A percentile compares a stretch with the other conserved stretches of the same genome.
phyloP scores from a whole-genome alignment of 2,888 invertebrate genomes.

The Dicyrtomina minuta region DNA sequence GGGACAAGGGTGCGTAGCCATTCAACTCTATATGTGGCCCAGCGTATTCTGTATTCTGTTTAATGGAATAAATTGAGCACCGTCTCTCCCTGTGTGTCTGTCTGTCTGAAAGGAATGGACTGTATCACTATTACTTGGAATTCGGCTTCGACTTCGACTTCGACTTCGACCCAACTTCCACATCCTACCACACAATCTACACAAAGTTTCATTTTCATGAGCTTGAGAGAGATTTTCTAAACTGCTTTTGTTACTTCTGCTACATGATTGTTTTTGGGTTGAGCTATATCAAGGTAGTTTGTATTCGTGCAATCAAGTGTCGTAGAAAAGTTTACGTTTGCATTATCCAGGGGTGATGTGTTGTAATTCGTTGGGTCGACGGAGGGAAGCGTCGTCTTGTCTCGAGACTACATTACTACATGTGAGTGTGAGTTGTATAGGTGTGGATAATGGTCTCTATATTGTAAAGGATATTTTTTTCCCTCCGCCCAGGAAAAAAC shows the following conservation, averaged over 20 bases:
- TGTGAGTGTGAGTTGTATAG: neutral
- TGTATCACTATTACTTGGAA: too few species aligned
- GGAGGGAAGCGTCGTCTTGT: neutral
- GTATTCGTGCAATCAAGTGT: constrained; percentile 18
- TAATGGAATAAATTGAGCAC: too few species aligned
- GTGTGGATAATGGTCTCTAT: constrained; percentile 17
- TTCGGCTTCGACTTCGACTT: too few species aligned
- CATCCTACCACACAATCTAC: neutral
- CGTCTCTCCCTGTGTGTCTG: too few species aligned
- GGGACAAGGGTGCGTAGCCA: too few species aligned
- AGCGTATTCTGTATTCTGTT: too few species aligned
- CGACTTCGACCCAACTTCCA: neutral
- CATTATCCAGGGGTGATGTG: constrained; percentile 24
- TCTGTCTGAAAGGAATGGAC: too few species aligned
- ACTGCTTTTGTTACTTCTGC: constrained; percentile 7
- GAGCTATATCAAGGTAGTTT: constrained; percentile 19
- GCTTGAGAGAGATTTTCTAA: constrained; percentile 7
- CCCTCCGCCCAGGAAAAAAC: neutral
- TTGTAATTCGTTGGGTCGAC: constrained; percentile 19
- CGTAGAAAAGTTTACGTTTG: constrained; percentile 27
- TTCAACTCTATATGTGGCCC: too few species aligned
- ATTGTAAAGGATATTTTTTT: neutral
- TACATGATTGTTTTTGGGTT: constrained; percentile 20
- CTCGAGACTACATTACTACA: too few species aligned
- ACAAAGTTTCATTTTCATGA: neutral